These are phyloP conservation scores for Eurystomus glaucurus DNA, from an alignment of 2,797 vertebrate genomes.

Conservation along the genomic window DNA sequence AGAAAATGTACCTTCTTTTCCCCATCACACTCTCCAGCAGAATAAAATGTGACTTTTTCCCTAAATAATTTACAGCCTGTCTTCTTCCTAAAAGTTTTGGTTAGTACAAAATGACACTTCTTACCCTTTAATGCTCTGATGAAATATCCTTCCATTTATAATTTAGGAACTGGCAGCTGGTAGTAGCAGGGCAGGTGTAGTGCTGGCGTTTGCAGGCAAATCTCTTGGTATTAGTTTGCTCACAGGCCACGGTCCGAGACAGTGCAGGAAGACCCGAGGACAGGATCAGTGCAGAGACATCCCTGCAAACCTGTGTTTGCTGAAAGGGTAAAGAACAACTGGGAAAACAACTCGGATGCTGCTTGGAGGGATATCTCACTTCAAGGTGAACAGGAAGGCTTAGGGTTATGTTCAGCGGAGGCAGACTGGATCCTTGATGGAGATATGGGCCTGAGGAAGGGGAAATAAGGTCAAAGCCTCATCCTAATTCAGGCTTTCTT, in stretches of 20 bases:
- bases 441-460: not conserved
- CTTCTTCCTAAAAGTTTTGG: conserved; percentile 65
- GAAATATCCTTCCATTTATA: conserved; percentile 72
- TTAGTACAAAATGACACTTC: conserved; percentile 66
- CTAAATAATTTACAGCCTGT: conserved; percentile 79
- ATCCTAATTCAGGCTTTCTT: not conserved
- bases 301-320: not conserved
- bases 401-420: not conserved
- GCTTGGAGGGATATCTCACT: not conserved
- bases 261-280: not conserved
- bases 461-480: not conserved
- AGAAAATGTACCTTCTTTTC: not conserved
- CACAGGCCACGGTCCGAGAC: not conserved
- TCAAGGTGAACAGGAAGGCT: not conserved
- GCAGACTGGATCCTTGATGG: not conserved
- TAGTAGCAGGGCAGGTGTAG: conserved; percentile 48
- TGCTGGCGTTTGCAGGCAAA: not conserved
- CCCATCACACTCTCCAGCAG: conserved; percentile 43
- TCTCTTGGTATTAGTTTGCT: conserved; percentile 5
- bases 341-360: not conserved
- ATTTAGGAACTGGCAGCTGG: conserved; percentile 76
- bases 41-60: conserved; percentile 80
- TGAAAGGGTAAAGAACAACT: not conserved
- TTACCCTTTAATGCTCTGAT: conserved; percentile 73
- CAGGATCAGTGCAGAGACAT: not conserved